Base-by-base conservation (phyloP, 2,797 vertebrate species). In the Tragopan temminckii region DNA sequence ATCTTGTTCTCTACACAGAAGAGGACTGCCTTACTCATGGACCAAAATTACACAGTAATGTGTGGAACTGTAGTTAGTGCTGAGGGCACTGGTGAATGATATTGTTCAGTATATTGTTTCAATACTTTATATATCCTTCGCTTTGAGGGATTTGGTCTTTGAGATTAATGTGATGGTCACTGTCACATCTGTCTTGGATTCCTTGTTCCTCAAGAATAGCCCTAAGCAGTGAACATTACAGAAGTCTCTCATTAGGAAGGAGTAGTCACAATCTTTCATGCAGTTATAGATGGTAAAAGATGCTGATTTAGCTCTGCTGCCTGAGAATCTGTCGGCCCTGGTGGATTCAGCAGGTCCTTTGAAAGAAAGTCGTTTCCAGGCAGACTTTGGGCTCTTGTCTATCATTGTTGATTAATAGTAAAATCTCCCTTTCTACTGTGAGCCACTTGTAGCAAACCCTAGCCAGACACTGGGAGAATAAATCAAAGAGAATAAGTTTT, bases 121-220 rank as follows among this genome's bases (percentile, higher is more conserved):
- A 94, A 93, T 95, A 94, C 93, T 91, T 91, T 71, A 15, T 89
- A 92, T 95, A 93, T 95, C 90, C 92, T 93, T 87, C 66, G 52
- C 92, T 97, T 90, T 92, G 92, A 89, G 89, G 87, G 81, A 72
- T 93, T 92, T 89, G 50, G 69, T 76, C 55, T 95, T 89, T 92
- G 69, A 92, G 93, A 93, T 84, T 69, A 95, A 59, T 66, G 23
- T 67, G 69, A 94, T 70, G 87, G 93, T 84, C 90, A 76, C 46
- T 94, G 85, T 63, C 87, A 89, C 95, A 93, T 97, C 92, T 95
- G 93, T 95, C 89, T 95, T 92, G 85, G 79, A 95, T 95, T 95
- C 78, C 33, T 48, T 57, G 36, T 59, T 95, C 72, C 85, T 89
- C 43, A 76, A 89, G 93, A 92, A 85, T 50, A 95, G 94, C 94